These are phyloP conservation scores for Lycopodina hypogea DNA, from an alignment of 37 sponge, comb jelly and placozoan species.

Conservation along the genomic window DNA sequence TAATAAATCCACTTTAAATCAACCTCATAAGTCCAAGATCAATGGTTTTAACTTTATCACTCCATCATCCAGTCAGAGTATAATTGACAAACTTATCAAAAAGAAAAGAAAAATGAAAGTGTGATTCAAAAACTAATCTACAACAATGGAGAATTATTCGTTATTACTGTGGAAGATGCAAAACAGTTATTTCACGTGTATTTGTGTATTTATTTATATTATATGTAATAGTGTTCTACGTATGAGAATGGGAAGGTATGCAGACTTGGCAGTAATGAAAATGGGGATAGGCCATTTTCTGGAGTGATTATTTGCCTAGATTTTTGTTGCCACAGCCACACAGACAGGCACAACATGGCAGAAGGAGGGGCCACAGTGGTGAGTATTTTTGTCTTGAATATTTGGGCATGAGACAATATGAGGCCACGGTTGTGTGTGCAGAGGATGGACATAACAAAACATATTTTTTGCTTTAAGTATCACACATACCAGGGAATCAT, in stretches of 20 bases:
- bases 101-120: too few relatives aligned
- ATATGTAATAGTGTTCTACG: slow-evolving; percentile 43
- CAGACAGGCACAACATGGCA: slow-evolving; percentile 82
- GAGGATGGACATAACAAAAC: neutral
- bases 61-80: too few relatives aligned
- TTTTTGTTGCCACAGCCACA: slow-evolving; percentile 95
- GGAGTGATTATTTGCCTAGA: slow-evolving; percentile 90
- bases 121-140: slow-evolving; percentile 55
- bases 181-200: too few relatives aligned
- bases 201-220: too few relatives aligned
- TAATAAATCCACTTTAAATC: too few relatives aligned
- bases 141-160: too few relatives aligned
- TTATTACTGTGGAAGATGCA: too few relatives aligned
- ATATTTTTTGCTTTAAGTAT: neutral
- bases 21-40: too few relatives aligned
- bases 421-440: neutral
- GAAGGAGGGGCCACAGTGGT: slow-evolving; percentile 90
- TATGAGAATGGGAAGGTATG: slow-evolving; percentile 79
- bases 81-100: too few relatives aligned
- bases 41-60: too few relatives aligned
- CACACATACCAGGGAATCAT: too few relatives aligned
- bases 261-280: slow-evolving; percentile 55
- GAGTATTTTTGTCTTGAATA: neutral
- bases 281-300: slow-evolving; percentile 87
- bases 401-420: too few relatives aligned